Evolutionary conservation across 2,888 invertebrate genomes (phyloP), one percentile per base, ranked within the genome.

Genomic region (Thalpophila matura): DNA sequence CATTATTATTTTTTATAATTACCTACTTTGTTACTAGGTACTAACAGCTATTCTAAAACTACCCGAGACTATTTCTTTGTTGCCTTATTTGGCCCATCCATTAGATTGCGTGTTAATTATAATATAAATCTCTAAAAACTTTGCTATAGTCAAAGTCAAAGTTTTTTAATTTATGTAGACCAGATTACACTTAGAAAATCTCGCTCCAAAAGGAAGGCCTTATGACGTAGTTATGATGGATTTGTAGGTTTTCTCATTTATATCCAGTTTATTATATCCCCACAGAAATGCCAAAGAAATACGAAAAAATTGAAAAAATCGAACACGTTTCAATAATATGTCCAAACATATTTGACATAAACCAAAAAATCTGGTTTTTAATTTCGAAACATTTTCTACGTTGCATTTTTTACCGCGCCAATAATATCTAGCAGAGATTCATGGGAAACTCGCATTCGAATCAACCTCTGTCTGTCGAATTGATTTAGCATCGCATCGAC

Each of bases 341-440:
- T 42, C 14, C 9, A 43, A 49, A 16, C 6, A 37, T 31, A 59
- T 43, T 37, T 37, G 35, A 47, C 22, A 5, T 12, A 24, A 20
- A 12, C n/a, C 27, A 56, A 54, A 43, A 63, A 62, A 58, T 1
- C 47, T 26, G 47, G 64, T 67, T 35, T 58, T 43, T 27, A 58
- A 67, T 37, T 35, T 20, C 26, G 46, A 67, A 63, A 56, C 46
- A 9, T 29, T 64, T 64, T 43, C 14, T 29, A 16, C 16, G 68
- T 37, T 47, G 63, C 58, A 67, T 57, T 66, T 68, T 59, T 47
- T 53, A 22, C 46, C 47, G 22, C 9, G n/a, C 42, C 47, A 67
- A 62, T 53, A 69, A 37, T 42, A 42, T 67, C 14, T 47, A 51
- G 40, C 53, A 33, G 31, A 51, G 33, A 70, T 70, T 70, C 53